These are phyloP conservation scores for Drosophila cognata DNA, from an alignment of 2,888 invertebrate genomes.

Conservation along the genomic window DNA sequence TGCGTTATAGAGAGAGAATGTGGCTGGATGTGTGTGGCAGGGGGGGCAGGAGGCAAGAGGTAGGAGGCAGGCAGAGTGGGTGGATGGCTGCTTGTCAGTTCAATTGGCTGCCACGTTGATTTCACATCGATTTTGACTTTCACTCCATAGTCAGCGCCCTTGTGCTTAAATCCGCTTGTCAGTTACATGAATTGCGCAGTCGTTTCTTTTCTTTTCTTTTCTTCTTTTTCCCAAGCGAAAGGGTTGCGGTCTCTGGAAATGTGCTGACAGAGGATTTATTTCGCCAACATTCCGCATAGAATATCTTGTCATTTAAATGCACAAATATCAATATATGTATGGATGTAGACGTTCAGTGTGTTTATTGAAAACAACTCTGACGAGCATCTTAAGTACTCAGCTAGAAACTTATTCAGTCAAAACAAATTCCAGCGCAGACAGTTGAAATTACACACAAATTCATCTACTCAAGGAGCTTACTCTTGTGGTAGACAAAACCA, in stretches of 20 bases:
- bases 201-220: constrained; percentile 4
- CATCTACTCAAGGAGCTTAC: neutral
- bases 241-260: constrained; percentile 22
- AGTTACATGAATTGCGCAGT: constrained; percentile 21
- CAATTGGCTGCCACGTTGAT: constrained; percentile 65
- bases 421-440: constrained; percentile 1
- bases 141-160: constrained; percentile 15
- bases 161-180: constrained; percentile 42
- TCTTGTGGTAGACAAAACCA: neutral
- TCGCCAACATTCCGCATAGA: constrained; percentile 6
- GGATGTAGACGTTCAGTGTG: neutral
- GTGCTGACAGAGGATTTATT: constrained; percentile 58
- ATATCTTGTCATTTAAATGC: constrained; percentile 26
- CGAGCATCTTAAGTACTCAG: constrained; percentile 3
- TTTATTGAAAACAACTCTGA: constrained; percentile 20
- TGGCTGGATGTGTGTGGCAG: neutral
- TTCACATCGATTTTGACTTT: constrained; percentile 61
- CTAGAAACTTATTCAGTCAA: neutral
- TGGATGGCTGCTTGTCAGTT: constrained; percentile 28
- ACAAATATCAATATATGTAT: constrained; percentile 24
- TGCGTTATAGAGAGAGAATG: neutral
- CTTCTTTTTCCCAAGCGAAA: neutral
- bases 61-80: neutral
- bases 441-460: neutral
- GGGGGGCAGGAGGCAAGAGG: too few relatives aligned